phyloP scores from a whole-genome alignment of 2,888 invertebrate species.

The Andrena haemorrhoa region DNA sequence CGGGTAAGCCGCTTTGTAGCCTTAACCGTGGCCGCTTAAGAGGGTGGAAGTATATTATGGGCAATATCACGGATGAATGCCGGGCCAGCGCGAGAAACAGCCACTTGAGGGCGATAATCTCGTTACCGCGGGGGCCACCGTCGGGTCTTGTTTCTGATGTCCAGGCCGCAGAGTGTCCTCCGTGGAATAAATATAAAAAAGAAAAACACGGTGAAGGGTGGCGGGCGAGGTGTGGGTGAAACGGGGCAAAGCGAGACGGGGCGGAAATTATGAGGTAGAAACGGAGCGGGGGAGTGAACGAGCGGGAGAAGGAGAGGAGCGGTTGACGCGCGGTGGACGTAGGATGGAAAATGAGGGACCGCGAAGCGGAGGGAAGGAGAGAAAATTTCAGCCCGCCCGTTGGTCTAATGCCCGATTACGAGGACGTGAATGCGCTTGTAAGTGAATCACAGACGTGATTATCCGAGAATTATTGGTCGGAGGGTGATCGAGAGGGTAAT shows the following conservation, averaged over 20 bases:
- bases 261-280: no score
- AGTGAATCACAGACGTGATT: slow-evolving; percentile 47
- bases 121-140: slow-evolving; percentile 56
- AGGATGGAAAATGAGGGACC: not conserved
- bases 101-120: slow-evolving; percentile 71
- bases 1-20: slow-evolving; percentile 75
- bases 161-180: not conserved
- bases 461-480: slow-evolving; percentile 42
- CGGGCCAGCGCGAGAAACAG: slow-evolving; percentile 70
- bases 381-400: slow-evolving; percentile 14
- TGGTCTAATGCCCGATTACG: slow-evolving; percentile 42
- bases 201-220: not conserved
- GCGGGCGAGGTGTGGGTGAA: no score
- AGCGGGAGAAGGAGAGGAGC: no score
- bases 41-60: slow-evolving; percentile 77
- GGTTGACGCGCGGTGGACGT: not conserved
- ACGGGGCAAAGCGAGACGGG: no score
- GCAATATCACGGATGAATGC: slow-evolving; percentile 72
- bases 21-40: slow-evolving; percentile 71
- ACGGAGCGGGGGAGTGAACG: no score
- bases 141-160: slow-evolving; percentile 12
- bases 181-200: slow-evolving; percentile 7
- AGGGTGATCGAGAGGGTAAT: slow-evolving; percentile 32
- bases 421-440: slow-evolving; percentile 21
- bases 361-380: not conserved